A percentile compares a stretch with the other conserved stretches of the same genome.
Conservation (phyloP, 2,888 invertebrate genomes). For the Athalia cordata region DNA sequence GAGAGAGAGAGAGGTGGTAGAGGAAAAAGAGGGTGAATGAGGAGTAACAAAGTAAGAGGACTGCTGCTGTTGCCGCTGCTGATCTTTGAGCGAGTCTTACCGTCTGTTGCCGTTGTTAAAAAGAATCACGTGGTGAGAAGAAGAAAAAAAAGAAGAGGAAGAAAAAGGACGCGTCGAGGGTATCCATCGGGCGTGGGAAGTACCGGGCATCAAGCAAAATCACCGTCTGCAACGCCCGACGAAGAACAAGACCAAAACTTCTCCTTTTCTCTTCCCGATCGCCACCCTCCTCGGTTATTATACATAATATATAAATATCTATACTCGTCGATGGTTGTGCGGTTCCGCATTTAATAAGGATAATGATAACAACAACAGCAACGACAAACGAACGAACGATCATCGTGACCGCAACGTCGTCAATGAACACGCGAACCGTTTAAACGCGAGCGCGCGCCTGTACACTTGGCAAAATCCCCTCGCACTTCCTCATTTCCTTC, state of each 20-base stretch:
- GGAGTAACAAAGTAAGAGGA: slow-evolving; percentile 25
- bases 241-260: background rate
- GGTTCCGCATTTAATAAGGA: slow-evolving; percentile 23
- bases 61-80: too few relatives aligned
- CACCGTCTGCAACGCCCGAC: slow-evolving; percentile 26
- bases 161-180: slow-evolving; percentile 33
- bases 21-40: slow-evolving; percentile 38
- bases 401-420: slow-evolving; percentile 35
- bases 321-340: too few relatives aligned
- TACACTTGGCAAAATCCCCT: background rate
- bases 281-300: background rate
- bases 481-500: background rate
- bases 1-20: slow-evolving; percentile 31
- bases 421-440: slow-evolving; percentile 45
- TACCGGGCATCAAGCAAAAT: slow-evolving; percentile 30
- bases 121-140: slow-evolving; percentile 28
- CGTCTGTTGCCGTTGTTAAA: too few relatives aligned
- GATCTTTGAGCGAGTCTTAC: slow-evolving; percentile 4
- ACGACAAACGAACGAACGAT: background rate
- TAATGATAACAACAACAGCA: slow-evolving; percentile 32
- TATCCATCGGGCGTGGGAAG: slow-evolving; percentile 59
- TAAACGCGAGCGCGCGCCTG: slow-evolving; percentile 1
- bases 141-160: slow-evolving; percentile 46
- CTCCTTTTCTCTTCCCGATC: slow-evolving; percentile 20
- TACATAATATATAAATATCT: too few relatives aligned